Evolutionary conservation across 2,113 vertebrate species (phyloP).

Genomic region (Anas platyrhynchos): DNA sequence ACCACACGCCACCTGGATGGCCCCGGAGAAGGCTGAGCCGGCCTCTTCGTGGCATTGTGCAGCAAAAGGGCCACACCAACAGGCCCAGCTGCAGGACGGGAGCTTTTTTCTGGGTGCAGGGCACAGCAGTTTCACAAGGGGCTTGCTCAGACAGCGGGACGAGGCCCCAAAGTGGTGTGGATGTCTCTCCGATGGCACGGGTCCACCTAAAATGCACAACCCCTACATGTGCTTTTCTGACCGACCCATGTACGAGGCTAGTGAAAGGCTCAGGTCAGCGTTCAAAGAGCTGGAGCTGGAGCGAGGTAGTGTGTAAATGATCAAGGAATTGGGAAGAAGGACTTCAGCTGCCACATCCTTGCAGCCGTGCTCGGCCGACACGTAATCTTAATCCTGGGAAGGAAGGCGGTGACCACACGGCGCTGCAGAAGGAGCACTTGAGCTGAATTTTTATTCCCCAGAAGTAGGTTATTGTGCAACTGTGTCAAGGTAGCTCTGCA

Average conservation of each 20-base stretch:
- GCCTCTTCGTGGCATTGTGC: not conserved
- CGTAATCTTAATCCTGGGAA: not conserved
- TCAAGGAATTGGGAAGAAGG: not conserved
- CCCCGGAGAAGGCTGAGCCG: not conserved
- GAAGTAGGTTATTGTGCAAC: not conserved
- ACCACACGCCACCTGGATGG: not conserved
- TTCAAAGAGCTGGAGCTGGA: not conserved
- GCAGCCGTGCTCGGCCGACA: not conserved
- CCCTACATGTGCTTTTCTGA: no score
- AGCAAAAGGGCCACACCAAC: not conserved
- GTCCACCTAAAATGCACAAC: not conserved
- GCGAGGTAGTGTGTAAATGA: not conserved
- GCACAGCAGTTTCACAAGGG: not conserved
- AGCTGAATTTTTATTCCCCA: not conserved
- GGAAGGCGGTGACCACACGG: not conserved
- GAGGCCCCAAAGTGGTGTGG: no score
- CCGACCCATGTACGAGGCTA: no score
- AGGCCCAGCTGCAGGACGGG: not conserved
- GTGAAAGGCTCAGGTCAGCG: not conserved
- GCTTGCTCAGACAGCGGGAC: not conserved
- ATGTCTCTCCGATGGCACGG: no score
- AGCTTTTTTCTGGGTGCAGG: not conserved
- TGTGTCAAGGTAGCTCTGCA: not conserved
- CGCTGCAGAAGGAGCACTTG: not conserved
- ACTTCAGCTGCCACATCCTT: not conserved